Base-by-base conservation (phyloP, 2,888 invertebrate genomes). In the Zelleria hepariella region DNA sequence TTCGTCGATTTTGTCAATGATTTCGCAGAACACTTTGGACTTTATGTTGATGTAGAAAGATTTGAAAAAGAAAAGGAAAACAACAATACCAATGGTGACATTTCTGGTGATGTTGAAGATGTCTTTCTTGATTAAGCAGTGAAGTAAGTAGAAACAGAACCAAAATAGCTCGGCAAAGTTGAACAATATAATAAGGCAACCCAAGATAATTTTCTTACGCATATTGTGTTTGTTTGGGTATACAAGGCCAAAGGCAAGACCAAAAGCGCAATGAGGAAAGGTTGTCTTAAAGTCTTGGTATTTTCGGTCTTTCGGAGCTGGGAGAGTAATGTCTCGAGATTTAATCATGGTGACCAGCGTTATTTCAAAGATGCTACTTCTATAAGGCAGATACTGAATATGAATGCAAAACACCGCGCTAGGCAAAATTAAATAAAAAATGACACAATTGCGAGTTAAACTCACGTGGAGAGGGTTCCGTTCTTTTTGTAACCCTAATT, bases 61-160 rank as follows among this genome's bases (percentile, higher is more conserved):
- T 74, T 83, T 85, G n/a, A 80, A 70, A 25, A 82, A 72, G 59
- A 78, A 84, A 1, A 83, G 64, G 6, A 68, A n/a, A 0, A 77
- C 62, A 2, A 82, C 62, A 1, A 82, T 64, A 0, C 69, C 73
- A 32, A 82, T 62, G 2, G 82, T 73, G 62, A 82, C 67, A 61
- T 81, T 78, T 58, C 80, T 71, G 6, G 78, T 66, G 2, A 82
- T 70, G 60, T 81, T 83, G 52, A 69, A 73, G 57, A 80, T 64
- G 58, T 83, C 80, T n/a, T 68, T 54, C 7, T 57, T 68, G 32
- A 67, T 66, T 0, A 79, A 60, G 59, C 78, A 78, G 64, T 74
- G 75, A 8, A 65, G 67, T 3, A 77, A 68, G 61, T 82, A 82
- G 5, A 68, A 62, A 1, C 63, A 48, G 58, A 77, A 83, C 80